Evolutionary conservation across 2,888 invertebrate genomes (phyloP), one percentile per base, ranked within the genome.

Genomic region (Ormyrus pomaceus): DNA sequence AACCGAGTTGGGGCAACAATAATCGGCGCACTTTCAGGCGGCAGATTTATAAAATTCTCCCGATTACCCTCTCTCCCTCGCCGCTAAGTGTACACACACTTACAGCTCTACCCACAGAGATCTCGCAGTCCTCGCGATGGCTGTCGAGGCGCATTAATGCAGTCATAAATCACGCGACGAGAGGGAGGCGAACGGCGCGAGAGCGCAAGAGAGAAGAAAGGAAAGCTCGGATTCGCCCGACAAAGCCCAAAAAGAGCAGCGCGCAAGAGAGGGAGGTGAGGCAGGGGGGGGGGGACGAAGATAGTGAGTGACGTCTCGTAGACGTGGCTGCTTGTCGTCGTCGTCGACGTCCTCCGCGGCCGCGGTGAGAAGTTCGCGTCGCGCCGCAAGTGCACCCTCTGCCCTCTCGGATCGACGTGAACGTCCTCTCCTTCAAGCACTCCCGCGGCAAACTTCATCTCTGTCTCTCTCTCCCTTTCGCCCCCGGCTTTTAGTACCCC

Each of bases 81-180:
- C n/a, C 0, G 10, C 8, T 46, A 34, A 34, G 19, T 58, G 13
- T 53, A 79, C 48, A 56, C 45, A 34, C 10, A 61, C 7, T 1
- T 11, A n/a, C 68, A 50, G 10, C 1, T 34, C 10, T 11, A 73
- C 58, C 50, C 51, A 6, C 2, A 48, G 6, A 45, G 19, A 50
- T 34, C 10, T 7, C 50, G 66, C 76, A 76, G 72, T 76, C 45
- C 76, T 80, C 69, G 69, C 69, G 80, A 71, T 70, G 61, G 68
- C 72, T 78, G 81, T 62, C 83, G 83, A 80, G 84, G 83, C 81
- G 79, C 84, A 84, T 86, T 86, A 86, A 86, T 84, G 86, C 81
- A 84, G 85, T 84, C 86, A 87, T 88, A 87, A 88, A 88, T 88
- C 88, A 88, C 83, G 56, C 62, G 51, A 81, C 83, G 80, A 81